Conservation (phyloP, 2,113 vertebrate species). For the Ciconia stormi region DNA sequence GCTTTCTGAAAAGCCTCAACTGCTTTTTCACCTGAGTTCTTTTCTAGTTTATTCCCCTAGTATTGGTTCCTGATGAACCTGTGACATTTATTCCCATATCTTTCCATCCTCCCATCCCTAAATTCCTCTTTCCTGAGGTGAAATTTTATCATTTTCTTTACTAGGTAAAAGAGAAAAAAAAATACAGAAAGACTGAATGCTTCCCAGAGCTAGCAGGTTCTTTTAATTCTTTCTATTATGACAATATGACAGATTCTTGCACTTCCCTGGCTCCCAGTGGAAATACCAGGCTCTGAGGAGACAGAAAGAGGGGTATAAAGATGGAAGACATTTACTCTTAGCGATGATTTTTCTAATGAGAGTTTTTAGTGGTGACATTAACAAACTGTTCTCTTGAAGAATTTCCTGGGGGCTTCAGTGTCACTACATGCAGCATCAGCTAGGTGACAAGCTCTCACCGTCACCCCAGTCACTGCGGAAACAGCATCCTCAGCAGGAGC, state of each 20-base stretch:
- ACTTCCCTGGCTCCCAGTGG: conserved; percentile 39
- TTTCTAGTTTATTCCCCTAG: neutral
- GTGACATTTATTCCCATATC: conserved; percentile 2
- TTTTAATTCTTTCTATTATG: conserved; percentile 74
- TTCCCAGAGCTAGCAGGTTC: conserved; percentile 35
- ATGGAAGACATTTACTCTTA: conserved; percentile 58
- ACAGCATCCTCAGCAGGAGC: neutral
- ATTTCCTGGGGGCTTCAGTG: conserved; percentile 42
- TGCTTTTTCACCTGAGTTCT: conserved; percentile 6
- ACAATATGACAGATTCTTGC: conserved; percentile 62
- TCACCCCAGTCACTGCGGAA: neutral
- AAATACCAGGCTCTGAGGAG: conserved; percentile 22
- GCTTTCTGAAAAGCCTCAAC: conserved; percentile 22
- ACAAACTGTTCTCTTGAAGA: conserved; percentile 37
- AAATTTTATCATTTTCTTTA: conserved; percentile 35
- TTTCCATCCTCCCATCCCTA: neutral
- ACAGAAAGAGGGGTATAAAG: conserved; percentile 25
- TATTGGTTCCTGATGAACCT: neutral
- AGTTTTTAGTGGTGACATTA: conserved; percentile 42
- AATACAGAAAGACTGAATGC: neutral
- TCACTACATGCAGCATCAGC: conserved; percentile 15
- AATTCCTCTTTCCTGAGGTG: neutral
- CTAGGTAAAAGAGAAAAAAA: neutral
- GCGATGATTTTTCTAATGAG: conserved; percentile 45
- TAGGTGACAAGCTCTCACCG: neutral